A percentile compares a stretch with the other conserved stretches of the same genome.
Conservation (phyloP, 2,113 vertebrate species). For the Dinomys branickii region DNA sequence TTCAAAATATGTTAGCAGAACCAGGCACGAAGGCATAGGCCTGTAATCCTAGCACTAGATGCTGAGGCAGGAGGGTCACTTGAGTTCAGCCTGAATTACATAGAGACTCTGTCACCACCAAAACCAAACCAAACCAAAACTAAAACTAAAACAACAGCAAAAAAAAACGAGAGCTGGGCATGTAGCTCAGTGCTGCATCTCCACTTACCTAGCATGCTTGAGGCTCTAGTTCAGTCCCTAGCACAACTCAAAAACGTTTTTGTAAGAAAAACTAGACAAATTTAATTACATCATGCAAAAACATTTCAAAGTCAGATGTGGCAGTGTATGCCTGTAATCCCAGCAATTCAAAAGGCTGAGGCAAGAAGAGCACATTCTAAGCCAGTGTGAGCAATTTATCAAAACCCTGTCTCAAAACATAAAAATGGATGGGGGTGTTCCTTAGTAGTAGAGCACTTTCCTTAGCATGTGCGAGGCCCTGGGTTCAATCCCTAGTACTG, state of each 20-base stretch:
- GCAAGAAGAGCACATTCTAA: neutral
- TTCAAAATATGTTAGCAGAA: conserved; percentile 33
- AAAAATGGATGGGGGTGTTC: neutral
- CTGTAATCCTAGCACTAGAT: neutral
- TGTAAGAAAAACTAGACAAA: conserved; percentile 55
- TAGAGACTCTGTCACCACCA: neutral
- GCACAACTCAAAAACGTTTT: neutral
- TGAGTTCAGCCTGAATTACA: neutral
- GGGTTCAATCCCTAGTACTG: neutral
- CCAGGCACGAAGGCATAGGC: neutral
- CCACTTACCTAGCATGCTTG: neutral
- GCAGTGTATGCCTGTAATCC: neutral
- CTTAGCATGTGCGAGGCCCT: neutral
- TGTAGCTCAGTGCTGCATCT: neutral
- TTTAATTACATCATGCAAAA: conserved; percentile 38
- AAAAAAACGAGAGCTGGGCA: neutral
- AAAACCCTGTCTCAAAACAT: neutral
- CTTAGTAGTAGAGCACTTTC: neutral
- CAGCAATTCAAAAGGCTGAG: neutral
- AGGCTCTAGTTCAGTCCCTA: neutral
- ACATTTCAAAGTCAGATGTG: neutral
- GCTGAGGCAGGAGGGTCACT: neutral
- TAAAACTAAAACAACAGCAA: too few species aligned
- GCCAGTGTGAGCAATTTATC: neutral
- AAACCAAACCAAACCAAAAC: neutral